Conservation (phyloP, 2,113 vertebrate genomes). For the Macheiramphus alcinus region DNA sequence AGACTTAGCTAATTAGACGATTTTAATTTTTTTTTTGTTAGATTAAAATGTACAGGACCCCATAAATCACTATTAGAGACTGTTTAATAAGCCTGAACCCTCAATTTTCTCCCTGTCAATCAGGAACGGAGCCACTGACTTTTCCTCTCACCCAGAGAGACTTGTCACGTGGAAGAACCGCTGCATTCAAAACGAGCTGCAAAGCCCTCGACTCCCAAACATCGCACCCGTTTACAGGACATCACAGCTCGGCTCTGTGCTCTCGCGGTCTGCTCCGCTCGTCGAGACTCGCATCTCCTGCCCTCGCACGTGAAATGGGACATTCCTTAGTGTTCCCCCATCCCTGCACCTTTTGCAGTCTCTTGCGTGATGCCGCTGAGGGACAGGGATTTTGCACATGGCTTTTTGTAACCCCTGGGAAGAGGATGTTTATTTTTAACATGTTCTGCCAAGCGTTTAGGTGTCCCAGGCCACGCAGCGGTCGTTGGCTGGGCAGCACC, state of each 20-base stretch:
- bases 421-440: neutral
- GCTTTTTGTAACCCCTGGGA: neutral
- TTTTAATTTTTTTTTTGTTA: slow-evolving; percentile 41
- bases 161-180: neutral
- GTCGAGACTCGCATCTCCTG: neutral
- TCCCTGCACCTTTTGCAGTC: neutral
- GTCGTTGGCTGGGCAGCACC: neutral
- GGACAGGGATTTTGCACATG: neutral
- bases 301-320: neutral
- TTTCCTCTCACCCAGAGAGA: neutral
- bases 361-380: neutral
- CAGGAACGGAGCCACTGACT: neutral
- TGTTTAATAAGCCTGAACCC: slow-evolving; percentile 27
- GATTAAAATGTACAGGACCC: slow-evolving; percentile 48
- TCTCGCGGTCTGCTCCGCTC: fast-evolving
- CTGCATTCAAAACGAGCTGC: neutral
- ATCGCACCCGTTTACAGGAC: fast-evolving
- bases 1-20: slow-evolving; percentile 54
- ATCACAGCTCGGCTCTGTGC: neutral
- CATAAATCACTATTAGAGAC: slow-evolving; percentile 58
- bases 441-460: neutral
- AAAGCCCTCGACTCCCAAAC: neutral
- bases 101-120: slow-evolving; percentile 33
- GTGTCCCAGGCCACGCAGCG: neutral
- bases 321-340: fast-evolving